Evolutionary conservation across 2,113 vertebrate genomes (phyloP).

Genomic region (Leptobrachium ailaonicum): DNA sequence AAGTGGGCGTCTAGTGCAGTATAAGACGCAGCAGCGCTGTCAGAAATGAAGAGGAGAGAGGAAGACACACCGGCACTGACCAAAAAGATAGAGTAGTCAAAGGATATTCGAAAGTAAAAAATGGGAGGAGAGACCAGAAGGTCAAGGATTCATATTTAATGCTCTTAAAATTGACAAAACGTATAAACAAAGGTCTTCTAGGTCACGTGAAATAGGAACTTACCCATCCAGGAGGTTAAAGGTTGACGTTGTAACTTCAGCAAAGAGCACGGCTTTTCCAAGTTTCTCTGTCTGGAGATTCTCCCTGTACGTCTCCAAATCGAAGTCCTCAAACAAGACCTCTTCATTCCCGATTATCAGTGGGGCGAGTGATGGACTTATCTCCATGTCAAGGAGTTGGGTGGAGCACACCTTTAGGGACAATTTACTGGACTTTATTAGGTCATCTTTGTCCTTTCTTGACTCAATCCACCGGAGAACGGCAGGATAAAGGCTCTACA

Average conservation of each 20-base stretch:
- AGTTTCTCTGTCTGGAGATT: constrained; percentile 76
- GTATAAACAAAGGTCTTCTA: too few species aligned
- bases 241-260: constrained; percentile 80
- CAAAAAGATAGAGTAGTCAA: too few species aligned
- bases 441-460: constrained; percentile 60
- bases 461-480: constrained; percentile 72
- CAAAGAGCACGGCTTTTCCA: constrained; percentile 79
- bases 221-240: constrained; percentile 93
- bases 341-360: constrained; percentile 68
- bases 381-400: constrained; percentile 52
- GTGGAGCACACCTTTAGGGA: constrained; percentile 69
- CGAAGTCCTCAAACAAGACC: constrained; percentile 73
- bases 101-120: too few species aligned
- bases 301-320: constrained; percentile 71
- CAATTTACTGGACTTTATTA: constrained; percentile 69
- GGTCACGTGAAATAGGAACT: constrained; percentile 48
- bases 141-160: too few species aligned
- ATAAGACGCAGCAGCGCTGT: too few species aligned
- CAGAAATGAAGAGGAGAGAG: too few species aligned
- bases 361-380: constrained; percentile 61
- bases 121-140: too few species aligned
- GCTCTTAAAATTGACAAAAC: too few species aligned
- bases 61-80: too few species aligned
- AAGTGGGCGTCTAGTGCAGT: too few species aligned
- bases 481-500: constrained; percentile 60